Evolutionary conservation across 2,113 vertebrate species (phyloP), one percentile per base, ranked within the genome.

Genomic region (Aegypius monachus): DNA sequence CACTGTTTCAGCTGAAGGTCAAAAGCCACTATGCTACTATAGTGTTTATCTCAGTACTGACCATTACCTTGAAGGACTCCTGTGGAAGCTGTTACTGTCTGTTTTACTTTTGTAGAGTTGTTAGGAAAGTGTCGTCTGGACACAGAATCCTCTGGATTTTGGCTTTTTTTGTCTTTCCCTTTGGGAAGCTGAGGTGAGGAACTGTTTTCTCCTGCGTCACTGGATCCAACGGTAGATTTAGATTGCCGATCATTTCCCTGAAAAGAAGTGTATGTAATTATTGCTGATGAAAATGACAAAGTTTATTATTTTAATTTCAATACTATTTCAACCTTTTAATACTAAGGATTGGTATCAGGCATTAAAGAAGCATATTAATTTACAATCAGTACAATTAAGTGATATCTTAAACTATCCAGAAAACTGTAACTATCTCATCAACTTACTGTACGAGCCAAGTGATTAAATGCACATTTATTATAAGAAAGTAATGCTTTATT

Each of bases 171-270:
- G 53, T 97, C 97, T 72, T 98, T 98, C 72, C 94, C 92, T 84
- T 97, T 98, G 50, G 91, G 96, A 67, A 88, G 96, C 4, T 98
- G 98, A 92, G 98, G 98, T 23, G 98, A 98, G 16, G 89, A 95
- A 81, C 98, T 98, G 42, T 86, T 96, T 71, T 98, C 98, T 56
- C 86, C 95, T 2, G 18, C 86, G 14, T 99, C 98, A 75, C 97
- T 98, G 96, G 98, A 97, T 34, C 93, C 97, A 43, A 91, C 15
- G 0, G 97, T 97, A 19, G 98, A 99, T 91, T 99, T 99, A 81
- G 97, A 98, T 10, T 99, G 98, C 1, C 85, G 77, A 45, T 98
- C 97, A 52, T 95, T 98, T 95, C 97, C 98, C 98, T 98, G 93
- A 52, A 65, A 82, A 93, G 26, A 73, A 93, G 53, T 25, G 68